Base-by-base conservation (phyloP, 2,888 invertebrate species). In the Ariolimax columbianus region DNA sequence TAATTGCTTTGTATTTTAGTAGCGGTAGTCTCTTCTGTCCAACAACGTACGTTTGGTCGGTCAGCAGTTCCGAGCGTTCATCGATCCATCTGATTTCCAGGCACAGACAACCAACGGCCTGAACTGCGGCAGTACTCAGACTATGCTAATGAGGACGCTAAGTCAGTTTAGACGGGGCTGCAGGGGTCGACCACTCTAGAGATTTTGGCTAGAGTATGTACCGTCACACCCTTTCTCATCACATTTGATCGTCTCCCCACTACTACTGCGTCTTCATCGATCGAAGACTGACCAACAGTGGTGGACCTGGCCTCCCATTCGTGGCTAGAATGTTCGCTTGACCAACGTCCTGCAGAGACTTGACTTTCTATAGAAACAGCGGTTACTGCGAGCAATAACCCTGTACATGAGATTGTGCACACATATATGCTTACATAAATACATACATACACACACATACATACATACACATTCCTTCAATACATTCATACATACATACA, bases 261-360 rank as follows among this genome's bases (percentile, higher is more conserved):
- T 30, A 7, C 30, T 19, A 19, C 33, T 36, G 51, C 1, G 38
- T 14, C 40, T 40, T 72, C 40, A 72, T 72, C 72, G 72, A 72
- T 72, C 72, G 26, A 38, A 72, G 72, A 72, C 72, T 72, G 72
- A 72, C 72, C 72, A 72, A 72, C 72, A 72, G 40, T 19, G 40
- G 72, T 38, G 72, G 72, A 40, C 72, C 38, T 40, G n/a, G 26
- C 17, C 26, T 40, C n/a, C 7, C 11, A 23, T 40, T 72, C 19
- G 26, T 40, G 7, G 4, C n/a, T 40, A 40, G 23, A 72, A 40
- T 40, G 38, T 38, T 72, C 70, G 26, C 40, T 38, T 72, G 38
- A 40, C 40, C 40, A 72, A 11, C 26, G 38, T 26, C 33, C 17
- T 66, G 26, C 26, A 55, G 55, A 47, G 9, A 14, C 9, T 47